These are phyloP conservation scores for Drosophila ezoana DNA, from an alignment of 2,888 invertebrate species.

Conservation along the genomic window DNA sequence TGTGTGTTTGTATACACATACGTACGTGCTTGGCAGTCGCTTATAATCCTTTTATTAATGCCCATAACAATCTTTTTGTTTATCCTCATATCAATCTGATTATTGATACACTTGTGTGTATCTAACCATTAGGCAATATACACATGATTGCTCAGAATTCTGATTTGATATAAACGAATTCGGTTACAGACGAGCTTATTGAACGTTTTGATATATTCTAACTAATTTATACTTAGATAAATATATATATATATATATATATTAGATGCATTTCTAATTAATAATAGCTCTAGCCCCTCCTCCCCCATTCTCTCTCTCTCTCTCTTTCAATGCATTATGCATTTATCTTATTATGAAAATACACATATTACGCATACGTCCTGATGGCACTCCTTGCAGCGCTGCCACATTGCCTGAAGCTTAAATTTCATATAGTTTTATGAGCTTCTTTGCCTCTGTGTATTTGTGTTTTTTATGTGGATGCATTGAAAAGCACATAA, in stretches of 20 bases:
- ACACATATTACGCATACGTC: slow-evolving; percentile 29
- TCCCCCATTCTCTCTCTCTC: background rate
- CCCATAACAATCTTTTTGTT: slow-evolving; percentile 15
- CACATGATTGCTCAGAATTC: background rate
- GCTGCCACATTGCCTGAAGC: background rate
- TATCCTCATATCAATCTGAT: slow-evolving; percentile 22
- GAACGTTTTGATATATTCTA: no score
- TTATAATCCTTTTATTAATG: slow-evolving; percentile 8
- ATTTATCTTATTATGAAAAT: background rate
- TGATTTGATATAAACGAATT: background rate
- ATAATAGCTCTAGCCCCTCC: background rate
- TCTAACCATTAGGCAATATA: slow-evolving; percentile 8
- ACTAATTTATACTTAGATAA: no score
- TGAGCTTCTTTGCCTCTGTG: slow-evolving; percentile 26
- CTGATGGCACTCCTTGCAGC: background rate
- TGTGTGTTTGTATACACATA: background rate
- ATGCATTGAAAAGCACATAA: slow-evolving; percentile 50
- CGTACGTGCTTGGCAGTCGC: background rate
- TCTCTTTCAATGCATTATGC: background rate
- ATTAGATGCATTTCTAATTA: background rate
- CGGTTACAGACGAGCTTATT: no score
- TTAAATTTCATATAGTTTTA: slow-evolving; percentile 46
- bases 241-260: background rate
- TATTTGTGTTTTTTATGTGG: slow-evolving; percentile 11
- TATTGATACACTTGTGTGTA: slow-evolving; percentile 6